phyloP scores from a whole-genome alignment of 2,797 vertebrate genomes.

The Crocidura indochinensis region DNA sequence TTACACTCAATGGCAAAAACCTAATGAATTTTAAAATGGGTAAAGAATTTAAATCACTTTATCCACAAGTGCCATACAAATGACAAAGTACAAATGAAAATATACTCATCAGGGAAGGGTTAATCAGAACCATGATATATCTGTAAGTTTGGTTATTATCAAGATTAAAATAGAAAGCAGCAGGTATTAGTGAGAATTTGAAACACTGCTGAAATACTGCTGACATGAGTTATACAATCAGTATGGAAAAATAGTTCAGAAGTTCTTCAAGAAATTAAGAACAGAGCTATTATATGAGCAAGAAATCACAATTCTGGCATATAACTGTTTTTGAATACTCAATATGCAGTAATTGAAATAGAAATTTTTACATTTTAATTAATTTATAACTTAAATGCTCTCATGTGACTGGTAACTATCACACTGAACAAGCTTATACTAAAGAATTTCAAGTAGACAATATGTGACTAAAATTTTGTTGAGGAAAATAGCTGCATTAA shows the following conservation, averaged over 20 bases:
- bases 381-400: conserved; percentile 28
- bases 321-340: not conserved
- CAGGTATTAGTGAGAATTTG: not conserved
- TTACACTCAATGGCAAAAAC: not conserved
- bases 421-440: not conserved
- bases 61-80: conserved; percentile 4
- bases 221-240: not conserved
- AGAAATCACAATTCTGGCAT: not conserved
- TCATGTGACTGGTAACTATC: not conserved
- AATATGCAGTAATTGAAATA: not conserved
- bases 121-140: not conserved
- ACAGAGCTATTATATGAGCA: not conserved
- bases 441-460: conserved; percentile 19
- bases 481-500: too few species aligned
- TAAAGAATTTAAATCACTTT: not conserved
- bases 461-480: not conserved
- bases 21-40: not conserved
- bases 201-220: not conserved
- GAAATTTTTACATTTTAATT: conserved; percentile 54
- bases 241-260: not conserved
- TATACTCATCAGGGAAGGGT: not conserved
- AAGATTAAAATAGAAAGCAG: not conserved
- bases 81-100: conserved; percentile 2
- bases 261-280: not conserved
- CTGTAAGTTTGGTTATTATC: not conserved